Base-by-base conservation (phyloP, 2,888 invertebrate species). In the Opisthograptis luteolata region DNA sequence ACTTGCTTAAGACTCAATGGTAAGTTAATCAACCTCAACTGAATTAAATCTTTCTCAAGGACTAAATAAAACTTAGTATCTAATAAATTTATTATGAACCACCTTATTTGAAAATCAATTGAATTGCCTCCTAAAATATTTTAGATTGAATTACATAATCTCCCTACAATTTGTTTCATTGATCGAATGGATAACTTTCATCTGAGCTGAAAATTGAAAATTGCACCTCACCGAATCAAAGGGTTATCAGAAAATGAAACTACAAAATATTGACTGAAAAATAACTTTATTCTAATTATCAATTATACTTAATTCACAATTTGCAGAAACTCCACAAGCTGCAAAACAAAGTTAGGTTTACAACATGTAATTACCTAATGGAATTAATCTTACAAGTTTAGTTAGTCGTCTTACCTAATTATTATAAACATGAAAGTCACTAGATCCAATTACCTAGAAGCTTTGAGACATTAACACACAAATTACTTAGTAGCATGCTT, bases 211-310 rank as follows among this genome's bases (percentile, higher is more conserved):
- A n/a, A n/a, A n/a, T n/a, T n/a, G n/a, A n/a, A n/a, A n/a, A n/a
- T n/a, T n/a, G n/a, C n/a, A n/a, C n/a, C n/a, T n/a, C n/a, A n/a
- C n/a, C n/a, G n/a, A n/a, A n/a, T n/a, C n/a, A n/a, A n/a, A 27
- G 20, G 34, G 7, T 10, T 10, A 1, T 34, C 19, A 34, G 1
- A 17, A 79, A 87, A 84, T 81, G 69, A 88, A 85, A 85, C 81
- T 60, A 63, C 68, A 64, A 30, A 47, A 56, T 41, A 42, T 52
- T 72, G 84, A 87, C 84, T 87, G 87, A 86, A 89, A 87, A 90
- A 89, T 89, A 90, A 84, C 81, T 89, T 87, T 88, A 89, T 87
- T 89, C 87, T 87, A 88, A 78, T 80, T 79, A 81, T 81, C 81
- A 84, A 81, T 81, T 81, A 84, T 84, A 81, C 79, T 86, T 85